A percentile compares a stretch with the other conserved stretches of the same genome.
Evolutionary conservation across 2,888 invertebrate species (phyloP).

Genomic region (Slavum lentiscoides): DNA sequence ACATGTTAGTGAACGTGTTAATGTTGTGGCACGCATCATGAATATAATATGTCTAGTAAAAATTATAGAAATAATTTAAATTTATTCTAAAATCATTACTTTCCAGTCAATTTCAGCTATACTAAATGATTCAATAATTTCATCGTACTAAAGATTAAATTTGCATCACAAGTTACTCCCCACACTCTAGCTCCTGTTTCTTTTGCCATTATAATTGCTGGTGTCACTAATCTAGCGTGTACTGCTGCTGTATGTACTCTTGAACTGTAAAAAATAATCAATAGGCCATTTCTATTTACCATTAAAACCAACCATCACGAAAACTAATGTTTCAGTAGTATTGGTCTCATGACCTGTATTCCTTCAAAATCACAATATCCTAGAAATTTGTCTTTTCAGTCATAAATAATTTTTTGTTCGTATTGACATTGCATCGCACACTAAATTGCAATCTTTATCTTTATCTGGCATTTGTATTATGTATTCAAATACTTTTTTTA

Average conservation of each 20-base stretch:
- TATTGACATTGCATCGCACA: neutral
- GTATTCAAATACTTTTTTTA: conserved; percentile 2
- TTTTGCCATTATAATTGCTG: conserved; percentile 11
- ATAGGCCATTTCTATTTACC: conserved; percentile 21
- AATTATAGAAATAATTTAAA: neutral
- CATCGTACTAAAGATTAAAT: neutral
- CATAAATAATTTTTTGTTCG: neutral
- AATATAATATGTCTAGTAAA: no score
- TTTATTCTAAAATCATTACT: conserved; percentile 4
- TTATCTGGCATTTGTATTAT: conserved; percentile 8
- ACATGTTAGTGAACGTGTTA: no score
- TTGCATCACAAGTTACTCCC: neutral
- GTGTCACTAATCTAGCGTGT: neutral
- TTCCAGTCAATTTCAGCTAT: conserved; percentile 5
- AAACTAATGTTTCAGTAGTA: conserved; percentile 4
- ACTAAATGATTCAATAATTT: conserved; percentile 7
- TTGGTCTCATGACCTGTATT: neutral
- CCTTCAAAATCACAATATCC: conserved; percentile 18
- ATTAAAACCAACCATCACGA: neutral
- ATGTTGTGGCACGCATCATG: no score
- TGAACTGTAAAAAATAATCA: neutral
- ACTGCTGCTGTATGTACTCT: conserved; percentile 1
- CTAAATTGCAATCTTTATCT: conserved; percentile 11
- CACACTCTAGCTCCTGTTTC: neutral
- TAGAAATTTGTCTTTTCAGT: conserved; percentile 9